Percentiles rank a stretch among this genome's conserved stretches.
Conservation (phyloP, 2,888 invertebrate species). For the Eupithecia subfuscata region DNA sequence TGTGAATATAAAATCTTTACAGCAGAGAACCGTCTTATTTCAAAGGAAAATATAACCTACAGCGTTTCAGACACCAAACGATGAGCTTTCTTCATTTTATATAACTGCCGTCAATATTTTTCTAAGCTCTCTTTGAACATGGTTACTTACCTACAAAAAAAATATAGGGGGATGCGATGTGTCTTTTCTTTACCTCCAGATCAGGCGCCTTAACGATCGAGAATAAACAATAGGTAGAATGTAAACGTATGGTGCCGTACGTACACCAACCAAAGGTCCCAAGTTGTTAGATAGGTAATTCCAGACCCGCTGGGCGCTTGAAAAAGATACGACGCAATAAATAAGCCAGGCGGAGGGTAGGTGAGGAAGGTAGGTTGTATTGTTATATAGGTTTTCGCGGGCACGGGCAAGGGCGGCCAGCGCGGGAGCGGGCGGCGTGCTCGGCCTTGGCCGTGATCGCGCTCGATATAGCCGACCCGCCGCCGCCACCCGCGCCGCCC, state of each 20-base stretch:
- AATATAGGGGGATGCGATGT: background rate
- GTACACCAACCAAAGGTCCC: background rate
- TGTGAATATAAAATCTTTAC: background rate
- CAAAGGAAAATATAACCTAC: background rate
- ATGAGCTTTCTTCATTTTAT: background rate
- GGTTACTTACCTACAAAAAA: background rate
- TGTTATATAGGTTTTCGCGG: constrained; percentile 41
- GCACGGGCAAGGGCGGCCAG: constrained; percentile 56
- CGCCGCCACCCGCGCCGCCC: constrained; percentile 50
- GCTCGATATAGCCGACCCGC: constrained; percentile 78
- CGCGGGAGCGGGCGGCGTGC: constrained; percentile 64
- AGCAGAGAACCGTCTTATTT: background rate
- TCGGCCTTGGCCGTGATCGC: constrained; percentile 83
- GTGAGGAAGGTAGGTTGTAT: constrained; percentile 33
- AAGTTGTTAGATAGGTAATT: background rate
- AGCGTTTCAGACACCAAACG: background rate
- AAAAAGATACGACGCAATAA: constrained; percentile 48
- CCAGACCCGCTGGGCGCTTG: constrained; percentile 11
- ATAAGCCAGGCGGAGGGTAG: constrained; percentile 25
- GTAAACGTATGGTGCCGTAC: background rate
- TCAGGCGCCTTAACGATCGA: background rate
- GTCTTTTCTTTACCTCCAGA: background rate
- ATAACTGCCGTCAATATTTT: background rate
- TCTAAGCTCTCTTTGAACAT: background rate
- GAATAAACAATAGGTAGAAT: background rate